phyloP scores from a whole-genome alignment of 2,797 vertebrate species.

The Falco rusticolus region DNA sequence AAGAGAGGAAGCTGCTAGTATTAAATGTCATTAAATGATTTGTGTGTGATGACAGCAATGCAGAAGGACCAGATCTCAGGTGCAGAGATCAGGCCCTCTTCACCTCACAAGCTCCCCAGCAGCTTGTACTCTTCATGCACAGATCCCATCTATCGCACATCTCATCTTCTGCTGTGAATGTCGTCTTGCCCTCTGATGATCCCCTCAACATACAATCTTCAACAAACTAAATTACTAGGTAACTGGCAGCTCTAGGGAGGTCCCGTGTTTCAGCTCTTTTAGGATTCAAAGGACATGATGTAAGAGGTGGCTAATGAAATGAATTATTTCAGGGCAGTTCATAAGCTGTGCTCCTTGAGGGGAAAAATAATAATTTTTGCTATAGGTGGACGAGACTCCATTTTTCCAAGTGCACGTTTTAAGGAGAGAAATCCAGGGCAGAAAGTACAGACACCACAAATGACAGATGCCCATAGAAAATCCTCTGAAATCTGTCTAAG shows the following conservation, averaged over 20 bases:
- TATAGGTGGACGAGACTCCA: fast-evolving
- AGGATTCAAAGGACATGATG: not conserved
- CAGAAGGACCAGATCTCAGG: not conserved
- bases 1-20: not conserved
- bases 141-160: not conserved
- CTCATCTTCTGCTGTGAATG: not conserved
- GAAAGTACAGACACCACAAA: fast-evolving
- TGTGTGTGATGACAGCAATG: not conserved
- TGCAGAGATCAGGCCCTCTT: not conserved
- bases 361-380: not conserved
- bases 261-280: not conserved
- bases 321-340: not conserved
- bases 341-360: not conserved
- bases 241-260: not conserved
- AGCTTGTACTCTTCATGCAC: not conserved
- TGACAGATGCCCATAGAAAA: not conserved
- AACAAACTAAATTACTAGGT: not conserved
- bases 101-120: not conserved
- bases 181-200: not conserved
- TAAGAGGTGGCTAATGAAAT: not conserved
- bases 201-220: not conserved
- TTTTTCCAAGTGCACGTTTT: not conserved
- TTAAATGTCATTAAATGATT: not conserved
- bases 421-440: not conserved
- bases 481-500: not conserved